phyloP scores from a whole-genome alignment of 2,113 vertebrate genomes.

The Xiphias gladius region DNA sequence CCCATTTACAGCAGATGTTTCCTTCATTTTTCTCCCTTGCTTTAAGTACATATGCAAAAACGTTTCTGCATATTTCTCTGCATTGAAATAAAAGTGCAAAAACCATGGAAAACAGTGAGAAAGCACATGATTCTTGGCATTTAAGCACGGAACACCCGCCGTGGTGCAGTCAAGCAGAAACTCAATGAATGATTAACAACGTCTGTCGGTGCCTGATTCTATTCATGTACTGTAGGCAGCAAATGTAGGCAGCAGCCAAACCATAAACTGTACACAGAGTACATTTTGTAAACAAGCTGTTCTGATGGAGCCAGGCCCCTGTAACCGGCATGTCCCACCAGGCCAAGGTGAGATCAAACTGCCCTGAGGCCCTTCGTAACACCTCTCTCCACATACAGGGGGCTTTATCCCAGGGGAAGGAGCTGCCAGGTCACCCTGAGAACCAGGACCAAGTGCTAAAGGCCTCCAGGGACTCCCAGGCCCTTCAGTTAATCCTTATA shows the following conservation, averaged over 20 bases:
- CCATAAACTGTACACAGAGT: conserved; percentile 26
- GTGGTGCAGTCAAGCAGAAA: conserved; percentile 29
- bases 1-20: conserved; percentile 33
- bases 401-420: conserved; percentile 39
- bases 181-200: conserved; percentile 34
- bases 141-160: not conserved
- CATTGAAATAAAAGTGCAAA: conserved; percentile 11
- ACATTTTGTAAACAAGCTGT: conserved; percentile 75
- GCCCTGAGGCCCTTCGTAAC: conserved; percentile 69
- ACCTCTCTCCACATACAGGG: conserved; percentile 39
- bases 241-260: conserved; percentile 20
- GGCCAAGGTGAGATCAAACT: conserved; percentile 61
- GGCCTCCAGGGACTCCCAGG: conserved; percentile 53
- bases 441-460: conserved; percentile 56
- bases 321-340: conserved; percentile 58
- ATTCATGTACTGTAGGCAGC: conserved; percentile 9
- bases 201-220: conserved; percentile 32
- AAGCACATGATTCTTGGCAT: conserved; percentile 28
- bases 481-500: conserved; percentile 65
- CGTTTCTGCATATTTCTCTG: not conserved
- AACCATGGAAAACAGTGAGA: conserved; percentile 13
- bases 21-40: conserved; percentile 5
- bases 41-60: not conserved
- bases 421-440: conserved; percentile 71
- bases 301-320: conserved; percentile 58